Base-by-base conservation (phyloP, 64 coral and sea anemone species). In the Exaiptasia diaphana region DNA sequence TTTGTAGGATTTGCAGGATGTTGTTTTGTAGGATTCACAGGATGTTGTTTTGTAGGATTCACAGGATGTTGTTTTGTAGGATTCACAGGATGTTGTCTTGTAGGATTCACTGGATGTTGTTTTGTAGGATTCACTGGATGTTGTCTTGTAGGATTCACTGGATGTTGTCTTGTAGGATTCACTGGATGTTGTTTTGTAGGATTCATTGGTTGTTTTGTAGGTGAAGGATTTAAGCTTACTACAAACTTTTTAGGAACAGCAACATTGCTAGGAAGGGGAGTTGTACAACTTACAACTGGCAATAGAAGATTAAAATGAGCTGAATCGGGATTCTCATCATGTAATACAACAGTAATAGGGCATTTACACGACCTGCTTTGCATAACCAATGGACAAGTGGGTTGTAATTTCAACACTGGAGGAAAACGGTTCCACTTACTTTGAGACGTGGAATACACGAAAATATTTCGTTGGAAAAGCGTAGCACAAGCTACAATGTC, bases 251-350 rank as follows among this genome's bases (percentile, higher is more conserved):
- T 36, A 38, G 78, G 79, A 30, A 39, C 32, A 69, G 62, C 25
- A 53, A 49, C 67, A 82, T 82, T 82, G 23, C 37, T 36, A 38
- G 78, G 79, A 30, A 39, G 63, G 27, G 79, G 79, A 70, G 79
- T 65, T 53, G 43, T 15, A 64, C 59, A 35, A 64, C 30, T 82
- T 53, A 44, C 72, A 36, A 22, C 27, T 36, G 72, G 72, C 45
- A 64, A 65, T 31, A 70, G 43, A 41, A 82, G 79, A 39, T 82
- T 82, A 38, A 82, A 82, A 70, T 82, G 79, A 49, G 64, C 53
- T 69, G 45, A 50, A 26, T 63, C 30, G 50, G 77, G 22, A 82
- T 82, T 68, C 39, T 53, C 13, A 69, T 55, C 20, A 40, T 82
- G 52, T 37, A 68, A 82, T 50, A 69, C 52, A 23, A 69, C 34